Conservation (phyloP, 2,888 invertebrate genomes). For the Drosophila anceps region DNA sequence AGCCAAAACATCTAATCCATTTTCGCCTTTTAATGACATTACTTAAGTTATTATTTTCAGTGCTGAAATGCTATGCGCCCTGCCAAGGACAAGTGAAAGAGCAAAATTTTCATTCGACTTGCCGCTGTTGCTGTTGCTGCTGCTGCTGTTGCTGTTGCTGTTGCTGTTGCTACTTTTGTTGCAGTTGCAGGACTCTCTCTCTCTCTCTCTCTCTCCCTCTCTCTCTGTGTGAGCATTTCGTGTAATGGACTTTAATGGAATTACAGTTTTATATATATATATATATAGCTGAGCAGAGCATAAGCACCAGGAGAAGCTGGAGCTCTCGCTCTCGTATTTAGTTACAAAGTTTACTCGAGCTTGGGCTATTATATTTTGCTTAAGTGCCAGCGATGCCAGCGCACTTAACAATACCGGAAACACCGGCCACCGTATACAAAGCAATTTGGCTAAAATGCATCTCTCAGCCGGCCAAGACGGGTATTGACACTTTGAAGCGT, state of each 20-base stretch:
- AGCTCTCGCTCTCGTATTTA: slow-evolving; percentile 66
- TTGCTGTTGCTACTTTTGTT: slow-evolving; percentile 32
- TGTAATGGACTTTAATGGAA: slow-evolving; percentile 82
- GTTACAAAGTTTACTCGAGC: slow-evolving; percentile 79
- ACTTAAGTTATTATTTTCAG: slow-evolving; percentile 80
- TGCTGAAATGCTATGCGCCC: slow-evolving; percentile 67
- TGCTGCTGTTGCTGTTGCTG: slow-evolving; percentile 21
- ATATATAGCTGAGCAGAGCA: slow-evolving; percentile 12
- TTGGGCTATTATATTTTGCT: slow-evolving; percentile 74
- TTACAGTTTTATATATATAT: slow-evolving; percentile 73
- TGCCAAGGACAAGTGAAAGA: slow-evolving; percentile 66
- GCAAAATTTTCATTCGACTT: slow-evolving; percentile 58
- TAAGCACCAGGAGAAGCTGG: slow-evolving; percentile 21
- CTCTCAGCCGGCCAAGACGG: slow-evolving; percentile 54
- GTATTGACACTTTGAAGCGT: slow-evolving; percentile 78
- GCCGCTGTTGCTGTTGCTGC: slow-evolving; percentile 27
- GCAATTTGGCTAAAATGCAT: slow-evolving; percentile 80
- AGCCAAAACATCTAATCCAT: slow-evolving; percentile 69
- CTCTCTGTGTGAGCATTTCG: slow-evolving; percentile 60
- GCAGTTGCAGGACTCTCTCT: slow-evolving; percentile 28
- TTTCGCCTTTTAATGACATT: slow-evolving; percentile 74
- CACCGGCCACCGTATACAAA: slow-evolving; percentile 52
- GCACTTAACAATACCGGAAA: slow-evolving; percentile 79
- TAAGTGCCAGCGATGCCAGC: slow-evolving; percentile 72
- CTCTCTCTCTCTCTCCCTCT: slow-evolving; percentile 8